A percentile compares a stretch with the other conserved stretches of the same genome.
Conservation (phyloP, 2,888 invertebrate species). For the Lepidonotus clava region DNA sequence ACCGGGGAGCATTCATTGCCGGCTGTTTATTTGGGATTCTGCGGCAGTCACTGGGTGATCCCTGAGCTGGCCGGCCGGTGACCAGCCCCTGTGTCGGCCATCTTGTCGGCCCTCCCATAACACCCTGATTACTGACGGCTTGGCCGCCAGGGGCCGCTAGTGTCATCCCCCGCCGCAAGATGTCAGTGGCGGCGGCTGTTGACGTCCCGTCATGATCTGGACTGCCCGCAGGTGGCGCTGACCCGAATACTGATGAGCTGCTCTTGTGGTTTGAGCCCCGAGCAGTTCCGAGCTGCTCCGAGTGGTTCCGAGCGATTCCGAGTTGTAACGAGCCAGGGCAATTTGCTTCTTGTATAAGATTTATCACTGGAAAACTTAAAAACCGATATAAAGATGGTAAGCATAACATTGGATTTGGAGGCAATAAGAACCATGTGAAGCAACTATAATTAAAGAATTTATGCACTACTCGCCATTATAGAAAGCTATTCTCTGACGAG, state of each 20-base stretch:
- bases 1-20: conserved; percentile 15
- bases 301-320: too few relatives aligned
- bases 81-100: too few relatives aligned
- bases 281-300: not conserved
- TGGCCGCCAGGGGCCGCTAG: not conserved
- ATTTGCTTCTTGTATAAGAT: too few relatives aligned
- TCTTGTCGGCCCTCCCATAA: conserved; percentile 37
- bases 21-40: conserved; percentile 41
- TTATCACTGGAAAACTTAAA: too few relatives aligned
- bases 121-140: conserved; percentile 15
- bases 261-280: not conserved
- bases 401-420: too few relatives aligned
- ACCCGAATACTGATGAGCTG: conserved; percentile 31
- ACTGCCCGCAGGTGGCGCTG: conserved; percentile 34
- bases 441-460: too few relatives aligned
- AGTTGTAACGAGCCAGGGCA: too few relatives aligned
- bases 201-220: conserved; percentile 34
- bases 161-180: conserved; percentile 34
- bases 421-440: too few relatives aligned
- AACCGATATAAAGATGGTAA: too few relatives aligned
- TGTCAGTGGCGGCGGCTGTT: not conserved
- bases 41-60: not conserved
- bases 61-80: not conserved
- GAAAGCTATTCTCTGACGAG: too few relatives aligned
- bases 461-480: too few relatives aligned